Percentiles rank a stretch among this genome's conserved stretches.
phyloP scores from a whole-genome alignment of 2,888 invertebrate species.

The Tromatobia lineatoria region DNA sequence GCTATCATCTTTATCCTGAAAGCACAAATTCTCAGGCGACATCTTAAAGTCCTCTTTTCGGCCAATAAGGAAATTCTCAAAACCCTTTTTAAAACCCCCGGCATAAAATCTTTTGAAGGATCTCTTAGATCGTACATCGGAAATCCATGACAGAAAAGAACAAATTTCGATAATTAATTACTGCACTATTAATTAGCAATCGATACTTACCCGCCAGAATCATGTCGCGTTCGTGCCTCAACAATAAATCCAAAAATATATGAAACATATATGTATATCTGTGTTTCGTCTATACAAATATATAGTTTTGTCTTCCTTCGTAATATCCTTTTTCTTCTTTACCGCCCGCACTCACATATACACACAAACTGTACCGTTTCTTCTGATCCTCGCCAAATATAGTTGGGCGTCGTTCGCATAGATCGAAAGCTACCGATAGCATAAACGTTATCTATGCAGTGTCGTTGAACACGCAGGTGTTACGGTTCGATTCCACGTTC shows the following conservation, averaged over 20 bases:
- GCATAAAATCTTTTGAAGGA: no score
- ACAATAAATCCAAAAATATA: conserved; percentile 78
- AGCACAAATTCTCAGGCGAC: no score
- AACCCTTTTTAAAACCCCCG: no score
- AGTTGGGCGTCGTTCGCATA: background rate
- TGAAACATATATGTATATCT: conserved; percentile 73
- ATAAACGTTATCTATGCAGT: conserved; percentile 29
- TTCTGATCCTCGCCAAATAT: conserved; percentile 18
- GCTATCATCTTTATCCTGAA: no score
- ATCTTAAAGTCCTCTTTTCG: no score
- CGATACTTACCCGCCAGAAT: conserved; percentile 75
- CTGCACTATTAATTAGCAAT: background rate
- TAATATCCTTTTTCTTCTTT: conserved; percentile 27
- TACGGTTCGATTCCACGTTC: conserved; percentile 36
- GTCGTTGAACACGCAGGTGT: conserved; percentile 32
- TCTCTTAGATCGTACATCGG: no score
- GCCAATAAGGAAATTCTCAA: no score
- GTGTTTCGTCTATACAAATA: conserved; percentile 46
- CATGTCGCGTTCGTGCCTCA: conserved; percentile 76
- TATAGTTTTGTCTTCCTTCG: conserved; percentile 33
- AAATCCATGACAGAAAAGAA: background rate
- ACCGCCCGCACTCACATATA: background rate
- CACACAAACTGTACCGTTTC: background rate
- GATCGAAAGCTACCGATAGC: conserved; percentile 20
- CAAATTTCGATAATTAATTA: background rate